These are phyloP conservation scores for Sebastes umbrosus DNA, from an alignment of 2,797 vertebrate genomes.

Conservation along the genomic window DNA sequence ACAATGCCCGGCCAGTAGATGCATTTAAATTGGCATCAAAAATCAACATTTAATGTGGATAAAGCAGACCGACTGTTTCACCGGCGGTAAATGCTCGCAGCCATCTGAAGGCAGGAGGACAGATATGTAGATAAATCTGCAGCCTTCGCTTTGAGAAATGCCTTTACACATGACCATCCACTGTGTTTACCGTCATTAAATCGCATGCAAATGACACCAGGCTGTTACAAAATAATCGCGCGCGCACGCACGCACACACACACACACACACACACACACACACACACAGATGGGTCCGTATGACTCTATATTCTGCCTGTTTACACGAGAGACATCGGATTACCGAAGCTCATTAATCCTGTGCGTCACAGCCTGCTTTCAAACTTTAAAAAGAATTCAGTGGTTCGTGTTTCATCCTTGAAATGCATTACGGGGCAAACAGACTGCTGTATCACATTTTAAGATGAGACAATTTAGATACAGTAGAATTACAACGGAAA, in stretches of 20 bases:
- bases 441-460: background rate
- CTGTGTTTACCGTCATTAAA: background rate
- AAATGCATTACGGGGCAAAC: background rate
- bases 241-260: fast-evolving
- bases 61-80: background rate
- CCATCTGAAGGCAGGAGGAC: background rate
- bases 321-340: background rate
- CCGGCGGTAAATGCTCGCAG: background rate
- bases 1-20: background rate
- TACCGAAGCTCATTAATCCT: background rate
- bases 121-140: background rate
- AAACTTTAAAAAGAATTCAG: background rate
- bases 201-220: background rate
- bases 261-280: background rate
- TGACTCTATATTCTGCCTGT: background rate
- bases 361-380: background rate
- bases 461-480: background rate
- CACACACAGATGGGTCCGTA: background rate
- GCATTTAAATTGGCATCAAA: background rate
- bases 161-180: background rate
- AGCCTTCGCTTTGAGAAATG: background rate
- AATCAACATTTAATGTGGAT: background rate
- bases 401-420: background rate
- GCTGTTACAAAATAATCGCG: background rate
- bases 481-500: background rate